Base-by-base conservation (phyloP, 2,797 vertebrate genomes). In the Dromococcyx pavoninus region DNA sequence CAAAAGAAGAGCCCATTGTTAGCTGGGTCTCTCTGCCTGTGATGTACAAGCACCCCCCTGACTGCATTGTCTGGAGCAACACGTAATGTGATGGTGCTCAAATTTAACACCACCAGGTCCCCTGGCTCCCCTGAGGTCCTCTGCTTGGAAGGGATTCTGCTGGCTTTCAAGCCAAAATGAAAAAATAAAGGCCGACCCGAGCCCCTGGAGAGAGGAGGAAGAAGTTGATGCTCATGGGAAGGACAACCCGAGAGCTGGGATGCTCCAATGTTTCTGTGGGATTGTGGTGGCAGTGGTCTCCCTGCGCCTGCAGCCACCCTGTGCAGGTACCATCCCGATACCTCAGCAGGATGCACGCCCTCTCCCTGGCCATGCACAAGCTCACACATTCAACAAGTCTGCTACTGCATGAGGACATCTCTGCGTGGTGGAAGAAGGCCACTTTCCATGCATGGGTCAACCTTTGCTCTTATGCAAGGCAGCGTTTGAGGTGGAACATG, bases 391-490 rank as follows among this genome's bases (percentile, higher is more conserved):
- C 58, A 72, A n/a, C 8, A n/a, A 48, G 35, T 7, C 62, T 65
- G 41, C 14, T 9, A 0, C 1, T 10, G 43, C n/a, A 3, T 2
- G 2, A 24, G 30, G 44, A 37, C 33, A 33, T 7, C 58, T 53
- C 15, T 2, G 44, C 0, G 1, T 13, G 41, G 23, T 41, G 41
- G 66, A 18, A 15, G 11, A 23, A 15, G 9, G 17, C 50, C 15
- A 24, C 22, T n/a, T 57, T 33, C 39, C 32, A 24, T 0, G 0
- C n/a, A 13, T 0, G 4, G n/a, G 23, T 69, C 6, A 35, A 30
- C 11, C 21, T 30, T 46, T 0, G 0, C 51, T 33, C 10, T 17
- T 13, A 12, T 0, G 0, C 25, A 32, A 21, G 2, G 17, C 57
- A 22, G 41, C 33, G 5, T 13, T 23, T 16, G 27, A 54, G 32